phyloP scores from a whole-genome alignment of 2,797 vertebrate species.

The Hyperoplus lanceolatus region DNA sequence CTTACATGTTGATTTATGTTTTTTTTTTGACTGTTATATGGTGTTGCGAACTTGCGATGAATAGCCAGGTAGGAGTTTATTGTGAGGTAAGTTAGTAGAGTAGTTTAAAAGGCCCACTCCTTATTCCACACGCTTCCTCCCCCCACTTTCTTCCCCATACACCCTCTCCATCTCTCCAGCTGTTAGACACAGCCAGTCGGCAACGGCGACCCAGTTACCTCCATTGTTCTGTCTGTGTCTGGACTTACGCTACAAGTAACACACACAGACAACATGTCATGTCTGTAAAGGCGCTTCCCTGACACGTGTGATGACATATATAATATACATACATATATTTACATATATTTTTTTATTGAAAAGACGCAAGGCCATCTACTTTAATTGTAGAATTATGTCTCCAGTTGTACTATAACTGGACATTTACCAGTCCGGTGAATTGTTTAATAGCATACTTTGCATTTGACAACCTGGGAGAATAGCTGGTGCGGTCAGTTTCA shows the following conservation, averaged over 20 bases:
- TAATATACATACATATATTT: neutral
- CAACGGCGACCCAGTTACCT: conserved; percentile 73
- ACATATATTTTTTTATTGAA: neutral
- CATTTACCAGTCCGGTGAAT: neutral
- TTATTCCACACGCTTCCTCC: conserved; percentile 23
- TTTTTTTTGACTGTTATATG: neutral
- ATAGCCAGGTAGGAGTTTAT: neutral
- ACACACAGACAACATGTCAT: conserved; percentile 45
- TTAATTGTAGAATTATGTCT: neutral
- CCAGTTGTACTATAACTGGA: neutral
- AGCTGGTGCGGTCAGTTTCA: neutral
- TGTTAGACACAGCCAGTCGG: conserved; percentile 68
- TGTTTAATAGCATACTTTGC: neutral
- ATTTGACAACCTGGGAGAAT: neutral
- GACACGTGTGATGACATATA: neutral
- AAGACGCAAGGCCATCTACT: too few species aligned
- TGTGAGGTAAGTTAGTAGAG: neutral
- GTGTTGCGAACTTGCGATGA: neutral
- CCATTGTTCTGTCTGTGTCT: conserved; percentile 73
- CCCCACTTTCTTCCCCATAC: conserved; percentile 19
- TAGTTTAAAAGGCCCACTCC: neutral
- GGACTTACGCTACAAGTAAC: conserved; percentile 48
- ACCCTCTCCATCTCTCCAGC: conserved; percentile 69
- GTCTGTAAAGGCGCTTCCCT: conserved; percentile 34
- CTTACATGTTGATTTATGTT: neutral